These are phyloP conservation scores for Pantala flavescens DNA, from an alignment of 1,140 invertebrate genomes.

Conservation along the genomic window DNA sequence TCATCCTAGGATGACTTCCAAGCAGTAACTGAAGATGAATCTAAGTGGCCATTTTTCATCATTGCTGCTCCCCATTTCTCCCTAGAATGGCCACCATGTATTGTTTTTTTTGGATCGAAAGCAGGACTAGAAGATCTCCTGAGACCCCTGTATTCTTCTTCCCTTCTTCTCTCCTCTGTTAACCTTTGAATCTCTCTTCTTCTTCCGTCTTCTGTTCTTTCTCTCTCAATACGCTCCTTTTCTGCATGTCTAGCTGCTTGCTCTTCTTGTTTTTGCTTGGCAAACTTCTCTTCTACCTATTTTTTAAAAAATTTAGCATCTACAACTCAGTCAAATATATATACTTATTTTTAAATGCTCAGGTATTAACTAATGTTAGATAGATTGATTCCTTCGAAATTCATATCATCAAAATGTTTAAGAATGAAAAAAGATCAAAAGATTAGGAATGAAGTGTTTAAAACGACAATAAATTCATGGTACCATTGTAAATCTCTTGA, in stretches of 20 bases:
- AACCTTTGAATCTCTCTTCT: slow-evolving; percentile 76
- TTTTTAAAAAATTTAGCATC: no score
- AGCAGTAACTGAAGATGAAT: background rate
- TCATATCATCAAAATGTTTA: no score
- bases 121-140: background rate
- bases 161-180: slow-evolving; percentile 46
- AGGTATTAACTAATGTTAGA: no score
- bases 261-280: slow-evolving; percentile 62
- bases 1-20: background rate
- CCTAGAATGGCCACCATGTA: background rate
- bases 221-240: slow-evolving; percentile 62
- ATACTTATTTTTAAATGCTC: no score
- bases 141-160: background rate
- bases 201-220: slow-evolving; percentile 66
- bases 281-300: slow-evolving; percentile 69
- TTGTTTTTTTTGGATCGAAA: no score
- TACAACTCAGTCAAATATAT: no score
- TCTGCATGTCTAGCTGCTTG: slow-evolving; percentile 59
- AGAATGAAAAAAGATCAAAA: no score
- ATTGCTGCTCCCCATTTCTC: background rate
- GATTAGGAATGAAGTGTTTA: no score
- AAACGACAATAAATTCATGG: no score
- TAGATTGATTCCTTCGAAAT: no score
- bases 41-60: background rate
- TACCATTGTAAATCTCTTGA: slow-evolving; percentile 76